Evolutionary conservation across 1,140 invertebrate genomes (phyloP).

Genomic region (Papilio glaucus): DNA sequence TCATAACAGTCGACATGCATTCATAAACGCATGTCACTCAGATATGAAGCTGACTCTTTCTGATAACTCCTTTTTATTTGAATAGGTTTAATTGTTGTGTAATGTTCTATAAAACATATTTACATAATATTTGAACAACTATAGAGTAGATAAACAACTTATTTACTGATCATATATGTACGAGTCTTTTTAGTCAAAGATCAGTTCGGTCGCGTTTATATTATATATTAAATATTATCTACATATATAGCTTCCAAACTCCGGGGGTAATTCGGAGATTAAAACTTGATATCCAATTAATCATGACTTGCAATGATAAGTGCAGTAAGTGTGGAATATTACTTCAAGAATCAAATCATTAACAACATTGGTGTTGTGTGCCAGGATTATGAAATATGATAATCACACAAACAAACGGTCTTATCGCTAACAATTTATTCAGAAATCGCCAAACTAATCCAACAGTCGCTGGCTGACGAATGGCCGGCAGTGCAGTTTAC

Average conservation of each 20-base stretch:
- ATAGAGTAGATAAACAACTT: no score
- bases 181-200: no score
- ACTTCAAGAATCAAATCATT: background rate
- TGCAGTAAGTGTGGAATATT: background rate
- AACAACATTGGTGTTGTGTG: background rate
- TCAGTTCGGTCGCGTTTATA: no score
- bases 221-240: background rate
- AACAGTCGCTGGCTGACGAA: background rate
- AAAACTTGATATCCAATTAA: background rate
- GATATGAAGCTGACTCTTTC: no score
- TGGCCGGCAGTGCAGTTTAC: slow-evolving; percentile 1
- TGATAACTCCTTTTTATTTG: no score
- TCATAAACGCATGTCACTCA: no score
- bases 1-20: no score
- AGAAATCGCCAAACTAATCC: background rate
- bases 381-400: background rate
- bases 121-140: no score
- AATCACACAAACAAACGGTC: slow-evolving; percentile 9
- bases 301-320: slow-evolving; percentile 6
- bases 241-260: background rate
- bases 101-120: no score
- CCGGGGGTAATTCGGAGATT: background rate
- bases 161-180: no score
- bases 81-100: no score
- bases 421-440: slow-evolving; percentile 1